Percentiles rank a stretch among this genome's conserved stretches.
These are phyloP conservation scores for Cyprinodon tularosa DNA, from an alignment of 2,113 vertebrate species.

Conservation along the genomic window DNA sequence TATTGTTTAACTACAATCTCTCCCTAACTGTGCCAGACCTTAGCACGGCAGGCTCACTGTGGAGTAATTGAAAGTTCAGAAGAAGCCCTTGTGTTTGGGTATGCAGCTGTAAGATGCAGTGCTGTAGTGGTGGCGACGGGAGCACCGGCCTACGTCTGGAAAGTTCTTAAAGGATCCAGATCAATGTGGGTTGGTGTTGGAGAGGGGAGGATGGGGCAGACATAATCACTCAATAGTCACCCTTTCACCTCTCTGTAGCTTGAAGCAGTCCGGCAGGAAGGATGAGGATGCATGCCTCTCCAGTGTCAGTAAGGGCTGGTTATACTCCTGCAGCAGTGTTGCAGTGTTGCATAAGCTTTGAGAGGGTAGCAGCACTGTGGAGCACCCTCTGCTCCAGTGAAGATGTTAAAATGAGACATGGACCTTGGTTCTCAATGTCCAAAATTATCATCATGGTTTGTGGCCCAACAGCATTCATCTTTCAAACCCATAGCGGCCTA, in stretches of 20 bases:
- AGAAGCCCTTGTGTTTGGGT: slow-evolving; percentile 17
- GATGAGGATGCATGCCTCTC: slow-evolving; percentile 19
- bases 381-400: no score
- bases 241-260: slow-evolving; percentile 64
- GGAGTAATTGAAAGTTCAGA: not conserved
- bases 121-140: slow-evolving; percentile 8
- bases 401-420: no score
- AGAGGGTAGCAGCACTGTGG: no score
- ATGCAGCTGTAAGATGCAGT: slow-evolving; percentile 30
- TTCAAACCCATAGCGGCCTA: no score
- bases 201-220: slow-evolving; percentile 45
- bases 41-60: no score
- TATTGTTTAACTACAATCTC: no score
- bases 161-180: slow-evolving; percentile 57
- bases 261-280: slow-evolving; percentile 52
- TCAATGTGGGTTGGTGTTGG: slow-evolving; percentile 30
- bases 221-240: slow-evolving; percentile 67
- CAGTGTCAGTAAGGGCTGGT: slow-evolving; percentile 2
- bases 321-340: no score
- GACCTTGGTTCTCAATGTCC: no score
- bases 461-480: no score
- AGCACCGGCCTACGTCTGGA: slow-evolving; percentile 18
- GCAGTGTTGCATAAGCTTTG: no score
- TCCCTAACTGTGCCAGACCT: no score
- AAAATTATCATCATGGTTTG: no score